Evolutionary conservation across 2,888 invertebrate species (phyloP).

Genomic region (Lathronympha strigana): DNA sequence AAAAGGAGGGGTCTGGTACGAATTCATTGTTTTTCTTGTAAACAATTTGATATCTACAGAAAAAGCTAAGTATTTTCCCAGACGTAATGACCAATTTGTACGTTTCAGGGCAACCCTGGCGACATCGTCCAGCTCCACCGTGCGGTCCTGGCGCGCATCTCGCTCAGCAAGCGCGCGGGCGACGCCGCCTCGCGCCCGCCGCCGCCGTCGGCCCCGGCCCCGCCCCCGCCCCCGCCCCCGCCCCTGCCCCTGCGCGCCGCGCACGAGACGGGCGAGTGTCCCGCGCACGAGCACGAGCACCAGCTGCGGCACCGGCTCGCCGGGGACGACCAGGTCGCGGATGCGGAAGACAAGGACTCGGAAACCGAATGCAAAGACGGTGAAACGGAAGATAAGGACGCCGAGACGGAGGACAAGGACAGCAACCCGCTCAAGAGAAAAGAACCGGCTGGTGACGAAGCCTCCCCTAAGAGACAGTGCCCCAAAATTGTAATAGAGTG

Average conservation of each 20-base stretch:
- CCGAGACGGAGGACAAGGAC: background rate
- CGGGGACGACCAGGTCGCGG: slow-evolving; percentile 52
- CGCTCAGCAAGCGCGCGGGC: slow-evolving; percentile 58
- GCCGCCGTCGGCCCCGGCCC: too few species aligned
- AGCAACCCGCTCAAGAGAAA: slow-evolving; percentile 67
- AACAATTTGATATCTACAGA: too few species aligned
- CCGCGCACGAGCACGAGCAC: slow-evolving; percentile 36
- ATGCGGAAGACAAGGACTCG: slow-evolving; percentile 56
- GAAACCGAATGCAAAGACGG: slow-evolving; percentile 44
- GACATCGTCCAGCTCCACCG: slow-evolving; percentile 71
- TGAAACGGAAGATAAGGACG: slow-evolving; percentile 57
- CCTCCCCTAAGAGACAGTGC: slow-evolving; percentile 77
- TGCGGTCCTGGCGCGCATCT: slow-evolving; percentile 66
- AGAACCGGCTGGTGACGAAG: slow-evolving; percentile 68
- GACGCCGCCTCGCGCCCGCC: slow-evolving; percentile 44
- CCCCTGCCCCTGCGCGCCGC: background rate
- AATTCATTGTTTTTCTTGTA: too few species aligned
- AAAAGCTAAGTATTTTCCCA: too few species aligned
- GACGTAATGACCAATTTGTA: too few species aligned
- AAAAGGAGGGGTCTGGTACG: too few species aligned
- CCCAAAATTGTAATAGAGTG: slow-evolving; percentile 70
- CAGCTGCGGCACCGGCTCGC: slow-evolving; percentile 43
- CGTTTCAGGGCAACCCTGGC: slow-evolving; percentile 69
- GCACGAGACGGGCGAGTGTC: slow-evolving; percentile 14
- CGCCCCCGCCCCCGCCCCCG: too few species aligned